Evolutionary conservation across 2,113 vertebrate species (phyloP).

Genomic region (Oophaga pumilio): DNA sequence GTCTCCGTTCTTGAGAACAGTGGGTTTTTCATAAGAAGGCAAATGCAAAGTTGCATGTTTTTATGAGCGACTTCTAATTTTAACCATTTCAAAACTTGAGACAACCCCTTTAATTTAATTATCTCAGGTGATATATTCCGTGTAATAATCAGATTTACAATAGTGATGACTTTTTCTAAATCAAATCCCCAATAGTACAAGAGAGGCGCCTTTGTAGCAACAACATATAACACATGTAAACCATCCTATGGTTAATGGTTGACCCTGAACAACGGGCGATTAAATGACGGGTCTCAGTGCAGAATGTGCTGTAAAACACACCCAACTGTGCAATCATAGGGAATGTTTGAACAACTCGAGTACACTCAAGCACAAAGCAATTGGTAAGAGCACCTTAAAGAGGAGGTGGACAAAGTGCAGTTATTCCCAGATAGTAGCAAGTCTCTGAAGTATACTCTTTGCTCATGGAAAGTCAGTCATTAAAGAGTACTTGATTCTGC

Average conservation of each 20-base stretch:
- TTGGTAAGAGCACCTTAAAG: slow-evolving; percentile 46
- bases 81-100: no score
- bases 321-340: slow-evolving; percentile 27
- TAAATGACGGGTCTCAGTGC: not conserved
- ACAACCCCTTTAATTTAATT: no score
- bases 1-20: no score
- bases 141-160: no score
- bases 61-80: no score
- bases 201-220: not conserved
- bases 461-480: not conserved
- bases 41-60: no score
- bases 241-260: slow-evolving; percentile 10
- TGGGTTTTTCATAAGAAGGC: no score
- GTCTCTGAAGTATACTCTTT: slow-evolving; percentile 42
- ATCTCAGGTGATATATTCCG: no score
- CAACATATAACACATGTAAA: not conserved
- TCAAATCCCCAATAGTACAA: not conserved
- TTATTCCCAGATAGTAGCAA: slow-evolving; percentile 45
- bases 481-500: slow-evolving; percentile 33
- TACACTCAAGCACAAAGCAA: slow-evolving; percentile 44
- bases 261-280: slow-evolving; percentile 12
- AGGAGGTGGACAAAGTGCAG: slow-evolving; percentile 52
- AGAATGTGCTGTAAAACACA: slow-evolving; percentile 29
- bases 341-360: slow-evolving; percentile 47
- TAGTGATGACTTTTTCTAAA: not conserved